Evolutionary conservation across 2,888 invertebrate genomes (phyloP).

Genomic region (Calliopum simillimum): DNA sequence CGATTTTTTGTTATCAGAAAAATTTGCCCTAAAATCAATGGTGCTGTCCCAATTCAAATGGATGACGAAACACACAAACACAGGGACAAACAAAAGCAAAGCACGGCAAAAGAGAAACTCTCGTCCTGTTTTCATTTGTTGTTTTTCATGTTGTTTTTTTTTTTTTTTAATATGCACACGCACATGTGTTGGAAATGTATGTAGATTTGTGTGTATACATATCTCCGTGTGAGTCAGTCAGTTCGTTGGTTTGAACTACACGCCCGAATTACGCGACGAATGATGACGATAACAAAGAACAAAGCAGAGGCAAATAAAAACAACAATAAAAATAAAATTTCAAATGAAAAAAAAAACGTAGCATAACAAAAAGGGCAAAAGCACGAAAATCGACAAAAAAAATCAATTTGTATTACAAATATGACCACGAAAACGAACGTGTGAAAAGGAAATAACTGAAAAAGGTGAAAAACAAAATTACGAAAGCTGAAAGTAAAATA

Average conservation of each 20-base stretch:
- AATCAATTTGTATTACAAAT: slow-evolving; percentile 26
- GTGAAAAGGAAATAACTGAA: neutral
- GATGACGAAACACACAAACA: neutral
- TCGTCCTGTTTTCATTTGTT: too few relatives aligned
- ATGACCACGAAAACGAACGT: slow-evolving; percentile 24
- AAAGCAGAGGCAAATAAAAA: too few relatives aligned
- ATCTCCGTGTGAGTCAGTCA: neutral
- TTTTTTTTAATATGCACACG: neutral
- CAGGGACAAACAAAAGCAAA: neutral
- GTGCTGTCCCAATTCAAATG: slow-evolving; percentile 15
- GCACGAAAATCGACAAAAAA: slow-evolving; percentile 5
- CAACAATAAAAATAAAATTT: neutral
- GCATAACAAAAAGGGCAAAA: too few relatives aligned
- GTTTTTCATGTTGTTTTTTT: too few relatives aligned
- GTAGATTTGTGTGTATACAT: neutral
- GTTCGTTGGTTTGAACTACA: slow-evolving; percentile 7
- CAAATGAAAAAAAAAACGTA: neutral
- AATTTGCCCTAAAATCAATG: slow-evolving; percentile 7
- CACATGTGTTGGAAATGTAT: neutral
- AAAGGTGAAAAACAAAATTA: neutral
- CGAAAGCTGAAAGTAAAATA: neutral
- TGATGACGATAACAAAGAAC: slow-evolving; percentile 18
- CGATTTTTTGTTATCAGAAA: neutral
- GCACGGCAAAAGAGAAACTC: neutral
- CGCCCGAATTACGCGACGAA: slow-evolving; percentile 27